Evolutionary conservation across 2,888 invertebrate species (phyloP), one percentile per base, ranked within the genome.

Genomic region (Oasisia sp.): DNA sequence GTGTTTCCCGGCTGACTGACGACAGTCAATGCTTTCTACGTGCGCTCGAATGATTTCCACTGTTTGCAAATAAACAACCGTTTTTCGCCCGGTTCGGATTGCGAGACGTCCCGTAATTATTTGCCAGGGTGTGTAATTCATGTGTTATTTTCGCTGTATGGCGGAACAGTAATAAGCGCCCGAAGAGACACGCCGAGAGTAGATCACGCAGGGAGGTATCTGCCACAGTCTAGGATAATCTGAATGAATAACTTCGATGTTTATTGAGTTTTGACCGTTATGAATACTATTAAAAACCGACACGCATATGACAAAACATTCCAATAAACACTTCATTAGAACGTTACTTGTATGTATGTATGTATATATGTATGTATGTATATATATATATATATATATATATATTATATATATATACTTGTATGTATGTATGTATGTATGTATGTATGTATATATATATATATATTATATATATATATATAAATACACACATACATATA

Each of bases 31-130:
- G n/a, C n/a, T 27, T 74, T 2, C 27, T 74, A 74, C 27, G n/a
- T n/a, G 74, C 74, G 74, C 74, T 74, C 74, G 74, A 74, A 74
- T n/a, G 74, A 74, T 74, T 74, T 74, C 27, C 27, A 27, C n/a
- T 74, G 74, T 74, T 74, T 74, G 74, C 74, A 74, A 74, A 74
- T 74, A 74, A 74, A 74, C 74, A 74, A 74, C 74, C 74, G 27
- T 74, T 74, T 74, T 74, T 19, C 74, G 74, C 7, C 74, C 74
- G 74, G 14, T 74, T 74, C 74, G 27, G 27, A 74, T 74, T 74
- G 74, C 74, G 74, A 74, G 74, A 74, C 74, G 74, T 27, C 74
- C 74, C n/a, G 74, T 74, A 74, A 74, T 74, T 74, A 74, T 74
- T 19, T n/a, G 74, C 27, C 27, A 4, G 19, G 74, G 74, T 74